phyloP scores from a whole-genome alignment of 2,888 invertebrate genomes.

The Esperia sulphurella region DNA sequence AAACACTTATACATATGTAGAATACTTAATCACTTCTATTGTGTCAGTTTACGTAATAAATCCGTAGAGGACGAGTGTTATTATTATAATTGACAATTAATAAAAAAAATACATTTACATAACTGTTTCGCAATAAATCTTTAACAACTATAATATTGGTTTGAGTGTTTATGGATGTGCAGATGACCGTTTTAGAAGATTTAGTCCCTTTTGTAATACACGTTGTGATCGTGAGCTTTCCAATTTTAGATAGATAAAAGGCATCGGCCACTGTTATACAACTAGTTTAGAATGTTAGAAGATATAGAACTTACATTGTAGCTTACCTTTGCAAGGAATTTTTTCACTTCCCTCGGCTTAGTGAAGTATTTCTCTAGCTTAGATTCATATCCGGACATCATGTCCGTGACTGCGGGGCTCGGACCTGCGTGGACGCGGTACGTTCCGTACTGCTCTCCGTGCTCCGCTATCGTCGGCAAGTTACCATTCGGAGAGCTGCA shows the following conservation, averaged over 20 bases:
- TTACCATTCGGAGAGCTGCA: constrained; percentile 69
- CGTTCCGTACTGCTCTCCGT: constrained; percentile 61
- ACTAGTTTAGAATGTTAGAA: no score
- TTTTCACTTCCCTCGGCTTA: constrained; percentile 56
- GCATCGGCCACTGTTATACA: background rate
- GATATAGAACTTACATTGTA: constrained; percentile 47
- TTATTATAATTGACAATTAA: background rate
- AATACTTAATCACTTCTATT: background rate
- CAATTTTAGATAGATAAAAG: constrained; percentile 7
- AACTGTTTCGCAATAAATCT: background rate
- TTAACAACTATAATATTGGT: no score
- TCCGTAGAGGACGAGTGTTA: background rate
- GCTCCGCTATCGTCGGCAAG: constrained; percentile 68
- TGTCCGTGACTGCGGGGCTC: constrained; percentile 33
- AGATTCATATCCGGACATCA: constrained; percentile 48
- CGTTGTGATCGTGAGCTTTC: background rate
- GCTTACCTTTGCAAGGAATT: constrained; percentile 59
- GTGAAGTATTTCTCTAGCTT: constrained; percentile 69
- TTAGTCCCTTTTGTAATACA: no score
- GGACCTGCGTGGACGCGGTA: constrained; percentile 48
- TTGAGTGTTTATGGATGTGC: no score
- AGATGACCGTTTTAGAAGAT: background rate
- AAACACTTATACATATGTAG: no score
- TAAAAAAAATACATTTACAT: background rate
- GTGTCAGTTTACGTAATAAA: background rate